Conservation (phyloP, 2,797 vertebrate species). For the Paramormyrops hopkinsi region DNA sequence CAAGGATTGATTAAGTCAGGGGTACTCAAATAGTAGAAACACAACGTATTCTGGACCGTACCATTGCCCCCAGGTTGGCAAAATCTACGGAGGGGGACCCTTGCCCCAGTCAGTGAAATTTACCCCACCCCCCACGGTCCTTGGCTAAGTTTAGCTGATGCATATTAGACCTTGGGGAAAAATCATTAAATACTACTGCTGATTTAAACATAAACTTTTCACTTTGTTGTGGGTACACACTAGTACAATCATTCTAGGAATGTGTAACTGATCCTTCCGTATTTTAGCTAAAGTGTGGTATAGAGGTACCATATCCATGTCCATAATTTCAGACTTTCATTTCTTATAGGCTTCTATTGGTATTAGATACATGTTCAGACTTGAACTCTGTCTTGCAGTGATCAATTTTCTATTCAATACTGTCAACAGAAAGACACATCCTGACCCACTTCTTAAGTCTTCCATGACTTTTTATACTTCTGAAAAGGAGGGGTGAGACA, state of each 20-base stretch:
- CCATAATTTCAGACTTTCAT: not conserved
- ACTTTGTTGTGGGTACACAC: not conserved
- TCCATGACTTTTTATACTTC: not conserved
- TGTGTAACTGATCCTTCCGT: not conserved
- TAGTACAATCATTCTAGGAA: not conserved
- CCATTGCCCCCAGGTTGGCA: not conserved
- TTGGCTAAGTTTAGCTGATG: not conserved
- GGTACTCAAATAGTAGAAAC: not conserved
- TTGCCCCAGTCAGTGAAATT: not conserved
- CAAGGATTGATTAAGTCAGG: not conserved
- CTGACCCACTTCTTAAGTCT: conserved; percentile 7
- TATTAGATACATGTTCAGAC: not conserved
- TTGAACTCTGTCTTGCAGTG: not conserved
- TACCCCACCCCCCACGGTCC: not conserved
- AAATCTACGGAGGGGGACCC: not conserved
- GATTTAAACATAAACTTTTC: not conserved
- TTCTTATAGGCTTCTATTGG: not conserved
- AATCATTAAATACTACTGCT: not conserved
- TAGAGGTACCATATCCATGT: not conserved
- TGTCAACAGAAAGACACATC: not conserved
- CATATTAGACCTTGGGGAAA: not conserved
- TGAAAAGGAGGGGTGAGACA: not conserved
- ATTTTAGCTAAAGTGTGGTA: not conserved
- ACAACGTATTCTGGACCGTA: not conserved
- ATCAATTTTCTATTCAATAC: not conserved